phyloP scores from a whole-genome alignment of 2,113 vertebrate genomes.

The Tricholaema leucomelas region DNA sequence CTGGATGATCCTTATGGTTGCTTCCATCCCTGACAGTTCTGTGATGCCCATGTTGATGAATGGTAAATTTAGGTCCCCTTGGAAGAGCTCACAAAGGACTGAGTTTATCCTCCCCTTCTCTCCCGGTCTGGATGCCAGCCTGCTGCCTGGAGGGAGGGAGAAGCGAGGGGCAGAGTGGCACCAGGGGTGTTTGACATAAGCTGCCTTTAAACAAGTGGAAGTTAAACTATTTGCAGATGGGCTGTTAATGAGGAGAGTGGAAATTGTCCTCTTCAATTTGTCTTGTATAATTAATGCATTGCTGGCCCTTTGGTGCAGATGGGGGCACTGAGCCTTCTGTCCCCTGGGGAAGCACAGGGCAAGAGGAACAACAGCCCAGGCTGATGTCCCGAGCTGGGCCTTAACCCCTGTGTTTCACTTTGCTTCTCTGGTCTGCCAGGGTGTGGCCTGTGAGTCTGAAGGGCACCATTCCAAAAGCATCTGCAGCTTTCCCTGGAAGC shows the following conservation, averaged over 20 bases:
- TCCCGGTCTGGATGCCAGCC: neutral
- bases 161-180: neutral
- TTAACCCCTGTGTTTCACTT: neutral
- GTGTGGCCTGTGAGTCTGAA: neutral
- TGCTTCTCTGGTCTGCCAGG: neutral
- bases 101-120: neutral
- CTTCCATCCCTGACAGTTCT: too few relatives aligned
- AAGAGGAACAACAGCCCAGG: neutral
- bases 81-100: neutral
- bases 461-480: neutral
- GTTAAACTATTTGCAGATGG: neutral
- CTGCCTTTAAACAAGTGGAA: neutral
- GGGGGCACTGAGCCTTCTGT: neutral
- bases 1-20: too few relatives aligned
- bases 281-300: constrained; percentile 41
- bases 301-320: neutral
- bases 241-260: neutral
- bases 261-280: constrained; percentile 13
- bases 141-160: neutral
- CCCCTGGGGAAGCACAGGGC: neutral
- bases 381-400: neutral
- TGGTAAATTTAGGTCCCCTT: rapidly evolving
- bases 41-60: neutral
- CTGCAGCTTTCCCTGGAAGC: neutral
- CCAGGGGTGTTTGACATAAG: neutral